Evolutionary conservation across 2,888 invertebrate genomes (phyloP).

Genomic region (Apodemia zela): DNA sequence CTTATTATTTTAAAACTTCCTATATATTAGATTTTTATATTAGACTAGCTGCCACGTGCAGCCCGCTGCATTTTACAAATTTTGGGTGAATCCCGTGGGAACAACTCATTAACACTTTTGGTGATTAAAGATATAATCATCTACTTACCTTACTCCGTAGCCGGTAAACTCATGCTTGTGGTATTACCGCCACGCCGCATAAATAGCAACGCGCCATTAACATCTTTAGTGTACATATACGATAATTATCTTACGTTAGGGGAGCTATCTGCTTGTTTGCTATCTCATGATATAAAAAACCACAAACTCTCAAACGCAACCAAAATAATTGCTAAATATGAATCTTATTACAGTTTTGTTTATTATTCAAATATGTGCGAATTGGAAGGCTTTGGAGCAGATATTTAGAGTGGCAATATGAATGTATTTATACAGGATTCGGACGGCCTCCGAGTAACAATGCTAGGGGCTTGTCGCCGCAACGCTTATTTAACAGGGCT

Average conservation of each 20-base stretch:
- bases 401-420: conserved; percentile 79
- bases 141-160: too few relatives aligned
- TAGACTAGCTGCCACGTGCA: too few relatives aligned
- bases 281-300: background rate
- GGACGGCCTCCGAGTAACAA: conserved; percentile 75
- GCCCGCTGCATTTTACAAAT: too few relatives aligned
- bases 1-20: too few relatives aligned
- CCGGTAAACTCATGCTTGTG: too few relatives aligned
- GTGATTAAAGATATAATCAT: too few relatives aligned
- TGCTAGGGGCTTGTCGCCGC: conserved; percentile 74
- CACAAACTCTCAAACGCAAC: background rate
- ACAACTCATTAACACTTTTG: too few relatives aligned
- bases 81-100: too few relatives aligned
- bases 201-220: too few relatives aligned
- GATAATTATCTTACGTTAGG: background rate
- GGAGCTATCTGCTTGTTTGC: background rate
- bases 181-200: too few relatives aligned
- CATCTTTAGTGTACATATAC: too few relatives aligned
- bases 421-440: conserved; percentile 78
- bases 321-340: background rate
- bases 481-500: conserved; percentile 53
- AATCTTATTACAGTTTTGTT: conserved; percentile 34
- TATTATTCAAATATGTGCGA: conserved; percentile 31
- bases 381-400: conserved; percentile 24
- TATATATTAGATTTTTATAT: too few relatives aligned